Percentiles rank a stretch among this genome's conserved stretches.
Evolutionary conservation across 2,888 invertebrate species (phyloP).

Genomic region (Ornithoptera priamus): DNA sequence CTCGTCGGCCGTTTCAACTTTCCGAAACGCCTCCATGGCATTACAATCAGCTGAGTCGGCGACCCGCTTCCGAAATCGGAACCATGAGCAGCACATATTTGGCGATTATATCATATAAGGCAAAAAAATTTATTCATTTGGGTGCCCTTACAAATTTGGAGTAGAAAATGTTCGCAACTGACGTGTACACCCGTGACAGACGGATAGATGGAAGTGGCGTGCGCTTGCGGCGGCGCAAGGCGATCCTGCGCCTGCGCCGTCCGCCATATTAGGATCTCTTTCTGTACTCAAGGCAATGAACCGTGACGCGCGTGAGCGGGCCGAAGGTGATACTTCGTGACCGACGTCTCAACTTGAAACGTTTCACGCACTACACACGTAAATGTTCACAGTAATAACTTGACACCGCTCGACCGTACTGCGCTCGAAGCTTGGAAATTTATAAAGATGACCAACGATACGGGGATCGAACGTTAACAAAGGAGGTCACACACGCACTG

Average conservation of each 20-base stretch:
- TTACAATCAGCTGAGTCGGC: slow-evolving; percentile 58
- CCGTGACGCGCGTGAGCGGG: slow-evolving; percentile 64
- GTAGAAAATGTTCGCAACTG: slow-evolving; percentile 34
- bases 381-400: slow-evolving; percentile 1
- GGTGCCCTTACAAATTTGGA: slow-evolving; percentile 31
- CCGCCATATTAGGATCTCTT: slow-evolving; percentile 75
- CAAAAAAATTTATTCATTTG: slow-evolving; percentile 35
- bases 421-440: no score
- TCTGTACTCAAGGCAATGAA: slow-evolving; percentile 77
- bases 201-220: slow-evolving; percentile 61
- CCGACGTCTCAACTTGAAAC: slow-evolving; percentile 35
- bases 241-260: slow-evolving; percentile 60
- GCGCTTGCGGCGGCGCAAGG: slow-evolving; percentile 70
- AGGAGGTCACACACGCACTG: not conserved
- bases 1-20: slow-evolving; percentile 42
- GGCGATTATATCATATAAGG: slow-evolving; percentile 41
- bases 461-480: no score
- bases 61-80: slow-evolving; percentile 66
- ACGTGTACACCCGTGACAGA: slow-evolving; percentile 57
- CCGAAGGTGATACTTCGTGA: slow-evolving; percentile 38
- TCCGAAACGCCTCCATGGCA: slow-evolving; percentile 60
- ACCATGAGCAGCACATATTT: slow-evolving; percentile 75
- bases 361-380: slow-evolving; percentile 13
- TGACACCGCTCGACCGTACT: no score
- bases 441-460: not conserved